A percentile compares a stretch with the other conserved stretches of the same genome.
Conservation (phyloP, 2,888 invertebrate genomes). For the Mimachlamys varia region DNA sequence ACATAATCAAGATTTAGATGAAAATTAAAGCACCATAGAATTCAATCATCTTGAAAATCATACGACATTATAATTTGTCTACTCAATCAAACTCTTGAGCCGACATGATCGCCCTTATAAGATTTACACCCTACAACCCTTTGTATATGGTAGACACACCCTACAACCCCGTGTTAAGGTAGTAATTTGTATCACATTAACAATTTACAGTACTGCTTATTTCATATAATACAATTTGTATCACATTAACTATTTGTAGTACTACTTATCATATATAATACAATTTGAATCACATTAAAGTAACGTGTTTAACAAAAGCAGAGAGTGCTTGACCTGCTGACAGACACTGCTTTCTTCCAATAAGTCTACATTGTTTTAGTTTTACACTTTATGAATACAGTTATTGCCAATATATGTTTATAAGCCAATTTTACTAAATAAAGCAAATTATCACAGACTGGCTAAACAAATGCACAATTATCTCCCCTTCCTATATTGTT, state of each 20-base stretch:
- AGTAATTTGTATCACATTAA: too few species aligned
- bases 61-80: neutral
- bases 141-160: neutral
- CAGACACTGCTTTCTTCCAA: neutral
- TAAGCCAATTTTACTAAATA: too few species aligned
- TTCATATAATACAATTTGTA: too few species aligned
- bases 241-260: too few species aligned
- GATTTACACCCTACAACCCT: neutral
- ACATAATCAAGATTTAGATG: neutral
- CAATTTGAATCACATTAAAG: too few species aligned
- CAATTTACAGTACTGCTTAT: too few species aligned
- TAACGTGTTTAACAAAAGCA: neutral
- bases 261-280: too few species aligned
- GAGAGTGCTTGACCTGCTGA: neutral
- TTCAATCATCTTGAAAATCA: neutral
- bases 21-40: neutral
- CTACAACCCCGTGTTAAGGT: too few species aligned
- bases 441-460: neutral
- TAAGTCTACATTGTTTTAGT: too few species aligned
- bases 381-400: neutral
- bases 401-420: too few species aligned
- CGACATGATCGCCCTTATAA: neutral
- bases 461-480: neutral
- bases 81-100: slow-evolving; percentile 30
- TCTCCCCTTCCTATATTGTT: slow-evolving; percentile 4